Evolutionary conservation across 1,140 invertebrate species (phyloP), one percentile per base, ranked within the genome.

Genomic region (Drosophila littoralis): DNA sequence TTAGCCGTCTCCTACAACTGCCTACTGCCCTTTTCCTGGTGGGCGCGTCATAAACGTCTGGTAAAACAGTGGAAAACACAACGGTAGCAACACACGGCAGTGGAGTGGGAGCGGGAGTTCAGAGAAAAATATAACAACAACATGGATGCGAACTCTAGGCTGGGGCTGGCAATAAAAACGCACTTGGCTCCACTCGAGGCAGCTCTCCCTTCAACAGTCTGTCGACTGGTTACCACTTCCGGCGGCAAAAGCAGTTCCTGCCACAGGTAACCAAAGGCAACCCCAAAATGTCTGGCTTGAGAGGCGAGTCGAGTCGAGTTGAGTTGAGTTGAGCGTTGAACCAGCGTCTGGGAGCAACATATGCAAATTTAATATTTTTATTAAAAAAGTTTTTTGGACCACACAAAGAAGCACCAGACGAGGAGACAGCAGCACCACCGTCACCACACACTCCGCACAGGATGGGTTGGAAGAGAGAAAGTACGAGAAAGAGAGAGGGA

Each of bases 361-460:
- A 80, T 80, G 75, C 77, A 80, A 80, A 80, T 80, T 80, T 80
- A 80, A 80, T 80, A 80, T 80, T 80, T 80, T 80, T 80, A 80
- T 80, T 80, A 80, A 80, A 80, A 80, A 80, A 77, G 50, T 77
- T 80, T 76, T 77, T 74, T 76, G 64, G 48, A 69, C 68, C 60
- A 65, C 52, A 63, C 63, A 73, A 76, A 72, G 67, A 35, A 68
- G 59, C 46, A 48, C 51, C 45, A 43, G 28, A 17, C 52, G 36
- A 10, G 17, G 52, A 55, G 43, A 52, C 45, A 67, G 45, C 32
- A 38, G 40, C n/a, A 46, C 22, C 43, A 45, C 12, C 48, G 33
- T 10, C 32, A 42, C 9, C 46, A 59, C 65, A 69, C 67, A 9
- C 35, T 36, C 54, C 13, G 22, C 4, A 28, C 4, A 28, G 22